Base-by-base conservation (phyloP, 2,113 vertebrate genomes). In the Paraplagusia blochii region DNA sequence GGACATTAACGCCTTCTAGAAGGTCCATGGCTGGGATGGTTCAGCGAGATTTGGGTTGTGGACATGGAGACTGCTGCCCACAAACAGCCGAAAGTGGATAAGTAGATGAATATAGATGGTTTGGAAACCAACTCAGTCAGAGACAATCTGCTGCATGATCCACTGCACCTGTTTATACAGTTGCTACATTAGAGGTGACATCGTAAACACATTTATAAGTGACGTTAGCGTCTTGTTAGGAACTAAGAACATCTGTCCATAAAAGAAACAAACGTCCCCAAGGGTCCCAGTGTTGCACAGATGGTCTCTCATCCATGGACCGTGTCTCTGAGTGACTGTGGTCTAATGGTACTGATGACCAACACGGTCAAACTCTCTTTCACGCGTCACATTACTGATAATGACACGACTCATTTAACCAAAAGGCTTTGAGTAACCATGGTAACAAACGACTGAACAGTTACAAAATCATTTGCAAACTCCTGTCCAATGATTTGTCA, bases 231-330 rank as follows among this genome's bases (percentile, higher is more conserved):
- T 63, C 61, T 56, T 36, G 44, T 43, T n/a, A 40, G 56, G 39
- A 47, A 69, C 66, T 52, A 39, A n/a, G 66, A 67, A 64, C 73
- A 63, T 82, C 70, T 70, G 48, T 63, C 61, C 39, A 12, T 58
- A 64, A 29, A 64, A 29, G 1, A 3, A 40, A 11, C 47, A 55
- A 51, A 59, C 16, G 1, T 22, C 11, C 33, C 19, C 29, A 56
- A 58, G 36, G 58, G n/a, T n/a, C 51, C n/a, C 55, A 56, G 22
- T 57, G 77, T 80, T 70, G 18, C 75, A 80, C 51, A 45, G 58
- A 76, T 51, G 58, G 83, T 69, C 55, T 39, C 66, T 86, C 58
- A 53, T 74, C 85, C 82, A 77, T 60, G 63, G 60, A 58, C 51
- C 53, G 17, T 17, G 57, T 61, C 6, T 13, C 50, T 15, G 51